These are phyloP conservation scores for Arothron firmamentum DNA, from an alignment of 2,113 vertebrate species.

Conservation along the genomic window DNA sequence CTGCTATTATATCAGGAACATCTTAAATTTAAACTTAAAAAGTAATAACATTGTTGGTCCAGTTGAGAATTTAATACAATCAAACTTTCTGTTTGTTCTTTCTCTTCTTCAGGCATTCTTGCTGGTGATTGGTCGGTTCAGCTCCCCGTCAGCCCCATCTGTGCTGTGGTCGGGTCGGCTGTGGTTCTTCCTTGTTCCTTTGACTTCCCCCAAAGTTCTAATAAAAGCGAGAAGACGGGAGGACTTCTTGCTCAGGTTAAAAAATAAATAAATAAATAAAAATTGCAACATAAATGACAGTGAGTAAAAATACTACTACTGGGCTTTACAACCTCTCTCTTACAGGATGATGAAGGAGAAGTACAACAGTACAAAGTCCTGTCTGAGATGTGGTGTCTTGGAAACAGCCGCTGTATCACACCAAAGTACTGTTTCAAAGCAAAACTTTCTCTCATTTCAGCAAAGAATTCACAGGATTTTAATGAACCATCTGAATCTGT, in stretches of 20 bases:
- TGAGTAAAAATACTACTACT: not conserved
- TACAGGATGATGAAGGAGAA: slow-evolving; percentile 16
- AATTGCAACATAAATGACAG: too few relatives aligned
- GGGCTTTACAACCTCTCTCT: too few relatives aligned
- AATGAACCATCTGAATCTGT: not conserved
- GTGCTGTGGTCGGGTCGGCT: slow-evolving; percentile 55
- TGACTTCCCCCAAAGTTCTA: slow-evolving; percentile 60
- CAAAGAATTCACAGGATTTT: not conserved
- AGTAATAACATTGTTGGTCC: not conserved
- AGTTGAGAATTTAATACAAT: not conserved
- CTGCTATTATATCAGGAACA: too few relatives aligned
- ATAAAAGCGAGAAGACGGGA: slow-evolving; percentile 11
- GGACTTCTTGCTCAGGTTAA: slow-evolving; percentile 38
- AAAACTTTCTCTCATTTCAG: not conserved
- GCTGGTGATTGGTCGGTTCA: slow-evolving; percentile 61
- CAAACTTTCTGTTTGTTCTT: too few relatives aligned
- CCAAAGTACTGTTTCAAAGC: slow-evolving; percentile 34
- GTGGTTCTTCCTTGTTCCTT: slow-evolving; percentile 68
- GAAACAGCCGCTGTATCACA: slow-evolving; percentile 64
- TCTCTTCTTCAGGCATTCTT: slow-evolving; percentile 39
- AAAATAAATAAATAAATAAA: too few relatives aligned
- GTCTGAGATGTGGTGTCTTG: slow-evolving; percentile 73
- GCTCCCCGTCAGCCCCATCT: slow-evolving; percentile 49
- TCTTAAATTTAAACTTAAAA: too few relatives aligned
- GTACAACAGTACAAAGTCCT: slow-evolving; percentile 31